Conservation (phyloP, 2,888 invertebrate species). For the Abscondita cerata region DNA sequence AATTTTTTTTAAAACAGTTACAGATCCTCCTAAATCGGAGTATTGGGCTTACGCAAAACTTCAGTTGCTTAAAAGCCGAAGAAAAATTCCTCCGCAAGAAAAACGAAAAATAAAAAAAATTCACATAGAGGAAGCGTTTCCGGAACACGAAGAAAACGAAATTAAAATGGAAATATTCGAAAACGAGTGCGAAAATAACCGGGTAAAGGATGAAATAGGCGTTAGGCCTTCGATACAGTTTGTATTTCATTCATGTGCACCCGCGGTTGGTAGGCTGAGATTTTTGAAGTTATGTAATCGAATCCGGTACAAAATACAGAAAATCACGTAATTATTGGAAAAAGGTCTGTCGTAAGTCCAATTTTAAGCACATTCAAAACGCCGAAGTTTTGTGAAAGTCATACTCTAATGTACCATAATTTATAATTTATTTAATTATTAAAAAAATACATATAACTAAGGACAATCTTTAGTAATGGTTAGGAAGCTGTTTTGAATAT, state of each 20-base stretch:
- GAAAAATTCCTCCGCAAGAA: slow-evolving; percentile 6
- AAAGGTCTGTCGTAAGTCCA: slow-evolving; percentile 49
- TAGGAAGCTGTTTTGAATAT: background rate
- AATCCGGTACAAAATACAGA: background rate
- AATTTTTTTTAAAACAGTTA: slow-evolving; percentile 12
- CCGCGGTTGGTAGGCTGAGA: slow-evolving; percentile 25
- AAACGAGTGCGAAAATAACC: too few relatives aligned
- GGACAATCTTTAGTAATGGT: background rate
- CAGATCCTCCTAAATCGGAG: slow-evolving; percentile 33
- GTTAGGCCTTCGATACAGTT: slow-evolving; percentile 24
- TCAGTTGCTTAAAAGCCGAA: slow-evolving; percentile 29
- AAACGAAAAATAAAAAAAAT: slow-evolving; percentile 13
- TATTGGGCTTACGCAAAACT: slow-evolving; percentile 36
- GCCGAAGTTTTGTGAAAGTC: slow-evolving; percentile 44
- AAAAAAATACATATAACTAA: background rate
- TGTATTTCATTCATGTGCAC: slow-evolving; percentile 26
- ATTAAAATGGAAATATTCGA: too few relatives aligned
- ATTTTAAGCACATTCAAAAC: slow-evolving; percentile 44
- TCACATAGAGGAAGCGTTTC: slow-evolving; percentile 23
- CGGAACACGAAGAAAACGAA: too few relatives aligned
- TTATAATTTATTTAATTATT: slow-evolving; percentile 39
- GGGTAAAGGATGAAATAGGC: background rate
- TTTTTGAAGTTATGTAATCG: slow-evolving; percentile 24
- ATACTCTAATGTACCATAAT: slow-evolving; percentile 49
- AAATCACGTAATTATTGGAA: slow-evolving; percentile 41